Percentiles rank a stretch among this genome's conserved stretches.
Evolutionary conservation across 1,140 invertebrate species (phyloP).

Genomic region (Chironomus tepperi): DNA sequence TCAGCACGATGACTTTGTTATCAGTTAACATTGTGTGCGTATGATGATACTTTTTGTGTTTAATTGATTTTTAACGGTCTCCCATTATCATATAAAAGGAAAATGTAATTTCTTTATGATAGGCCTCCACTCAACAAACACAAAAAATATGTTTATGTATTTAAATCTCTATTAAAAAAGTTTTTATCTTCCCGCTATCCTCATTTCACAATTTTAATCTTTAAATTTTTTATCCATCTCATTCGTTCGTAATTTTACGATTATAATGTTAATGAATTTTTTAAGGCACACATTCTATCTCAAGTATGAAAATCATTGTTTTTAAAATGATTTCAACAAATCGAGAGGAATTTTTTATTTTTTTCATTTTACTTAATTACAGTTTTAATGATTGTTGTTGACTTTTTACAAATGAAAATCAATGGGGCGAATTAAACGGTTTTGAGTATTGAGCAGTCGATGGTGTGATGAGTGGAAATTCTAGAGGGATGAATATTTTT

Average conservation of each 20-base stretch:
- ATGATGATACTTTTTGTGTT: neutral
- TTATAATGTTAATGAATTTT: conserved; percentile 1
- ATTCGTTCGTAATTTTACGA: neutral
- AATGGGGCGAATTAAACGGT: too few relatives aligned
- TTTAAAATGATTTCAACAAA: neutral
- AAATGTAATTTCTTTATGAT: conserved; percentile 14
- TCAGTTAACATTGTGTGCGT: too few relatives aligned
- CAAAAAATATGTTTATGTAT: neutral
- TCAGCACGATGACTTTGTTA: too few relatives aligned
- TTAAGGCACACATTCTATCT: neutral
- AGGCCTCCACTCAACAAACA: neutral
- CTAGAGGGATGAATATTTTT: too few relatives aligned
- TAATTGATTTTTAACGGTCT: conserved; percentile 9
- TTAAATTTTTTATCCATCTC: too few relatives aligned
- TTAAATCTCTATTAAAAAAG: conserved; percentile 3
- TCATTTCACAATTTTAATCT: neutral
- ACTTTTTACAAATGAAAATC: too few relatives aligned
- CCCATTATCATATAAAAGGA: conserved; percentile 7
- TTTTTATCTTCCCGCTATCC: neutral
- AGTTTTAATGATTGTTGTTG: too few relatives aligned
- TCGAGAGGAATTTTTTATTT: neutral
- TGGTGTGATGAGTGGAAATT: too few relatives aligned
- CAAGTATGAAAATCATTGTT: neutral
- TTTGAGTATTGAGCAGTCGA: too few relatives aligned
- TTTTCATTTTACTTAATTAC: neutral